These are phyloP conservation scores for Megalops atlanticus DNA, from an alignment of 2,113 vertebrate species.

Conservation along the genomic window DNA sequence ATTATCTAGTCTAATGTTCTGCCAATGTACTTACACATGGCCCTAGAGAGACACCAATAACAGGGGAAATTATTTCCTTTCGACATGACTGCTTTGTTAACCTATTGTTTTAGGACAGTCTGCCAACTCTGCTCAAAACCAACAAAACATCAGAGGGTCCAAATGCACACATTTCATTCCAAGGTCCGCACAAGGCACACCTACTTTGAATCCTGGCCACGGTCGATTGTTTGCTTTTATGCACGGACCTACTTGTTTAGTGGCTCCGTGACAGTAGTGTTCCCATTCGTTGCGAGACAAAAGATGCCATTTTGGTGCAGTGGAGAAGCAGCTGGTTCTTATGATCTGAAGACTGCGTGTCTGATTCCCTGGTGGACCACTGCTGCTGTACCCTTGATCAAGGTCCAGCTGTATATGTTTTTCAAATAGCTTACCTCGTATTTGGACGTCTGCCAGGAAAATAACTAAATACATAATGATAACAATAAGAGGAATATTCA, in stretches of 20 bases:
- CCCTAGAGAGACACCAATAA: slow-evolving; percentile 18
- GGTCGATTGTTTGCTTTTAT: background rate
- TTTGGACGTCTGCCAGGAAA: too few species aligned
- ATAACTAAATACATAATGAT: too few species aligned
- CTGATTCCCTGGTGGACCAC: too few species aligned
- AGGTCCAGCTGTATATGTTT: too few species aligned
- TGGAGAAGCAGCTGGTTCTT: background rate
- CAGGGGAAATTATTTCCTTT: slow-evolving; percentile 16
- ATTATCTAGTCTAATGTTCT: slow-evolving; percentile 23
- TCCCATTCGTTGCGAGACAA: background rate
- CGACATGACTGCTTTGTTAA: slow-evolving; percentile 20
- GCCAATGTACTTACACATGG: slow-evolving; percentile 7
- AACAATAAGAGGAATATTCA: too few species aligned
- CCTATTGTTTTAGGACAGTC: slow-evolving; percentile 10
- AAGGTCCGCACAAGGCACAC: background rate
- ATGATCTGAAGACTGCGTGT: background rate
- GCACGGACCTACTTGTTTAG: background rate
- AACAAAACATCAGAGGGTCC: background rate
- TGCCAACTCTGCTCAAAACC: background rate
- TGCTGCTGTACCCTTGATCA: too few species aligned
- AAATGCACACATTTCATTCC: background rate
- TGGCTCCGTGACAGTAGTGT: background rate
- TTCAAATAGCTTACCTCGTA: too few species aligned
- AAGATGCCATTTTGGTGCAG: background rate
- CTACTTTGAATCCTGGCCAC: background rate